Evolutionary conservation across 2,797 vertebrate species (phyloP).

Genomic region (Acipenser ruthenus): DNA sequence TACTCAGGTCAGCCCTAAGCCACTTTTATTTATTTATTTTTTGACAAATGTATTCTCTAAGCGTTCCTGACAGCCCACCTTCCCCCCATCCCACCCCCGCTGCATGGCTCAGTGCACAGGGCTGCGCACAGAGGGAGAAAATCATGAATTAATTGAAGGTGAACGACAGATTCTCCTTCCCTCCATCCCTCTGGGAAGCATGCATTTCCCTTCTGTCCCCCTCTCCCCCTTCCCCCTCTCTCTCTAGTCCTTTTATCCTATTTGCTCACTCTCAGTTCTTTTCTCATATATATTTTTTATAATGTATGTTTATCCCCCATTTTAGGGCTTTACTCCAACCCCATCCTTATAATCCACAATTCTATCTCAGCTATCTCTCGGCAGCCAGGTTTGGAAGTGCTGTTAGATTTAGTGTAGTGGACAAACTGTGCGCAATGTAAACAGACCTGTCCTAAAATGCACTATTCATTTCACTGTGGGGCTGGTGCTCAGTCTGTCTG

Average conservation of each 20-base stretch:
- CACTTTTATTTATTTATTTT: constrained; percentile 16
- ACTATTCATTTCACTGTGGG: too few species aligned
- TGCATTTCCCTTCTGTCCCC: not conserved
- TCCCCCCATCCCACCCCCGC: constrained; percentile 11
- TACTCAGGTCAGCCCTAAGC: constrained; percentile 29
- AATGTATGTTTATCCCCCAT: not conserved
- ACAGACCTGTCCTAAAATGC: too few species aligned
- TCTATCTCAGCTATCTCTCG: too few species aligned
- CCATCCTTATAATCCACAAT: not conserved
- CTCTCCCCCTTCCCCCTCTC: constrained; percentile 14
- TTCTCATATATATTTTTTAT: not conserved
- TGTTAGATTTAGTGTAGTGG: too few species aligned
- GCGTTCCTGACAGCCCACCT: constrained; percentile 11
- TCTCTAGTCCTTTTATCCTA: constrained; percentile 16
- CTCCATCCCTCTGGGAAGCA: constrained; percentile 33
- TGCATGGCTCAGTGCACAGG: constrained; percentile 29
- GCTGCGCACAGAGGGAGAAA: constrained; percentile 36
- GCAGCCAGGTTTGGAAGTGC: too few species aligned
- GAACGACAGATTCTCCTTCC: constrained; percentile 63
- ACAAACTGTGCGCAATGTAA: too few species aligned
- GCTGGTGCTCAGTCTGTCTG: too few species aligned
- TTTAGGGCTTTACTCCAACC: constrained; percentile 2
- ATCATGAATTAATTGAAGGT: constrained; percentile 67
- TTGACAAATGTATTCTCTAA: constrained; percentile 42
- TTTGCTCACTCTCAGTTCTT: not conserved